phyloP scores from a whole-genome alignment of 2,797 vertebrate species.

The Macropodus opercularis region DNA sequence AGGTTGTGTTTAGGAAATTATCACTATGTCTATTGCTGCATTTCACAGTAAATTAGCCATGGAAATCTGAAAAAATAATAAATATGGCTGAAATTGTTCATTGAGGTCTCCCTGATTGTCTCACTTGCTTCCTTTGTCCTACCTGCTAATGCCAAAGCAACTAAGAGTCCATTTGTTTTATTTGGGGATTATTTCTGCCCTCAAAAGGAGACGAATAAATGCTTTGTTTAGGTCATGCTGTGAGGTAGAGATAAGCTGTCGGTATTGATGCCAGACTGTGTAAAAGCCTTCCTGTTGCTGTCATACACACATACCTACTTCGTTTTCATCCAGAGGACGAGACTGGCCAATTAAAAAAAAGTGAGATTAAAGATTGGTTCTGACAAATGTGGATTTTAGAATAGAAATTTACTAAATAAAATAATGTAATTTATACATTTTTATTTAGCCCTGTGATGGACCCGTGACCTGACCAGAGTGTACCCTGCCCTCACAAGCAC shows the following conservation, averaged over 20 bases:
- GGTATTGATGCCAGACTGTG: constrained; percentile 71
- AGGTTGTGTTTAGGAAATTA: constrained; percentile 80
- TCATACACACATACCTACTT: constrained; percentile 47
- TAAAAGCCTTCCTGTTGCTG: constrained; percentile 48
- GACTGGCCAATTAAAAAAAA: neutral
- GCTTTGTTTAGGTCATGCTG: constrained; percentile 73
- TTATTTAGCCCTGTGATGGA: too few relatives aligned
- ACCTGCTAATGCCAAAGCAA: constrained; percentile 62
- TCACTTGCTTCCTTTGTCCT: constrained; percentile 67
- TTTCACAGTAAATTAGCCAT: constrained; percentile 82
- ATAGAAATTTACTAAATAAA: neutral
- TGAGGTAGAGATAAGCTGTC: constrained; percentile 73
- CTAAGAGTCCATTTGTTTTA: constrained; percentile 66
- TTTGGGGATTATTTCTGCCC: constrained; percentile 61
- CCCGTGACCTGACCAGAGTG: too few relatives aligned
- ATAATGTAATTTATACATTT: too few relatives aligned
- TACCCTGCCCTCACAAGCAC: too few relatives aligned
- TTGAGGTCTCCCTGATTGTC: constrained; percentile 68
- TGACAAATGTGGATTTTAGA: neutral
- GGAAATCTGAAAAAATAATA: constrained; percentile 79
- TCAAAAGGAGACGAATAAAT: constrained; percentile 61
- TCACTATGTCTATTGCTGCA: constrained; percentile 76
- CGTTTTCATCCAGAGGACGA: neutral
- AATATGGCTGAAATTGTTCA: constrained; percentile 77
- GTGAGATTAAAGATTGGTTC: neutral